phyloP scores from a whole-genome alignment of 2,888 invertebrate species.

The Platypus cylindrus region DNA sequence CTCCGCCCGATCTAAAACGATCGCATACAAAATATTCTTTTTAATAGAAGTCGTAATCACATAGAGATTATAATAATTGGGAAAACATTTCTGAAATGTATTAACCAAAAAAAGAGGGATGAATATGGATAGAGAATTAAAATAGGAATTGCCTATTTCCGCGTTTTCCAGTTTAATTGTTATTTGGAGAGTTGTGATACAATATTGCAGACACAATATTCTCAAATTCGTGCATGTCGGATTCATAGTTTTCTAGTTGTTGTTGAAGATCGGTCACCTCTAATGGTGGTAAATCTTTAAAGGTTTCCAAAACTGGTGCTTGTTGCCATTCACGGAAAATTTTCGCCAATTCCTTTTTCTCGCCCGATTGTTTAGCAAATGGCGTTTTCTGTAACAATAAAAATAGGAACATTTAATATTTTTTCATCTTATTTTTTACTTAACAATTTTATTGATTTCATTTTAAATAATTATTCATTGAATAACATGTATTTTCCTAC shows the following conservation, averaged over 20 bases:
- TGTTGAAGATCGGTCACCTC: slow-evolving; percentile 44
- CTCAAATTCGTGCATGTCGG: slow-evolving; percentile 62
- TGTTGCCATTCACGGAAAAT: slow-evolving; percentile 71
- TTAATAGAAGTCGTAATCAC: slow-evolving; percentile 9
- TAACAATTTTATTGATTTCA: no score
- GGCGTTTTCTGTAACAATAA: slow-evolving; percentile 57
- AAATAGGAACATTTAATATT: not conserved
- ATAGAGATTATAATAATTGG: slow-evolving; percentile 13
- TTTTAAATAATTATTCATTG: no score
- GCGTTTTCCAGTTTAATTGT: slow-evolving; percentile 16
- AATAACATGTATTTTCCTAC: no score
- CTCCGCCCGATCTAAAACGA: slow-evolving; percentile 13
- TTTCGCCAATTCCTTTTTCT: slow-evolving; percentile 59
- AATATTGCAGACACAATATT: slow-evolving; percentile 55
- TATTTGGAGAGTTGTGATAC: slow-evolving; percentile 49
- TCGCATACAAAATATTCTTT: no score
- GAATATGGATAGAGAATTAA: no score
- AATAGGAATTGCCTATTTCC: no score
- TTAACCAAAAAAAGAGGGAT: no score
- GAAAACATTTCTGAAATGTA: no score
- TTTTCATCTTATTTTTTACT: no score
- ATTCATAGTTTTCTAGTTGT: slow-evolving; percentile 63
- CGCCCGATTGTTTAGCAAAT: slow-evolving; percentile 55
- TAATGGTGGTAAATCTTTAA: slow-evolving; percentile 44
- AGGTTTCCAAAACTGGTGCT: slow-evolving; percentile 38